Percentiles rank a stretch among this genome's conserved stretches.
These are phyloP conservation scores for Eurytoma californica DNA, from an alignment of 2,888 invertebrate species.

Conservation along the genomic window DNA sequence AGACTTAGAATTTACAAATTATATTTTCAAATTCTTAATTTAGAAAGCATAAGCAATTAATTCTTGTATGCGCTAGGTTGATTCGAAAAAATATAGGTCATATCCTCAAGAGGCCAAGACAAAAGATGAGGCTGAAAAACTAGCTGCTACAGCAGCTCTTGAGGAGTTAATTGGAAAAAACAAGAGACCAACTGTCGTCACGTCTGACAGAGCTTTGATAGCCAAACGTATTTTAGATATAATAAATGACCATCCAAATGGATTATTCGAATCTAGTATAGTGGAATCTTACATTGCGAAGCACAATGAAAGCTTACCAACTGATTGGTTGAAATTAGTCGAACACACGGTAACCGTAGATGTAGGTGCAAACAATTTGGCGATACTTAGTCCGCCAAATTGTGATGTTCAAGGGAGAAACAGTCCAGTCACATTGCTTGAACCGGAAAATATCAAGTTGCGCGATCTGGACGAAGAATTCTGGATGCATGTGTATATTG, in stretches of 20 bases:
- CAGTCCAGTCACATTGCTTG: neutral
- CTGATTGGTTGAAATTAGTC: slow-evolving; percentile 81
- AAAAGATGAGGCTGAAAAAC: slow-evolving; percentile 70
- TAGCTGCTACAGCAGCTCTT: slow-evolving; percentile 74
- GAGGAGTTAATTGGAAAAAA: slow-evolving; percentile 66
- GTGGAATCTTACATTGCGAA: slow-evolving; percentile 77
- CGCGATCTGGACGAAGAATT: slow-evolving; percentile 73
- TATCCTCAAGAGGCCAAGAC: slow-evolving; percentile 75
- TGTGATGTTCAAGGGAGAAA: neutral
- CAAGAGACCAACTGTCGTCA: slow-evolving; percentile 49
- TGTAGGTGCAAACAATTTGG: slow-evolving; percentile 76
- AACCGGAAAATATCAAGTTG: slow-evolving; percentile 61
- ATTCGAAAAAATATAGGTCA: slow-evolving; percentile 70
- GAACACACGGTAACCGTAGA: slow-evolving; percentile 78
- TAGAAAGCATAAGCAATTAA: neutral
- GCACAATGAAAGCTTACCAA: slow-evolving; percentile 82
- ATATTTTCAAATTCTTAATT: neutral
- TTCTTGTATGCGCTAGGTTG: slow-evolving; percentile 64
- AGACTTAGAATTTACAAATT: slow-evolving; percentile 4
- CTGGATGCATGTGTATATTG: slow-evolving; percentile 81
- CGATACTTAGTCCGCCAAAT: slow-evolving; percentile 71
- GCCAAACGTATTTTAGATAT: slow-evolving; percentile 73
- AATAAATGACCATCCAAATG: slow-evolving; percentile 73
- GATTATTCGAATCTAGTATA: slow-evolving; percentile 76
- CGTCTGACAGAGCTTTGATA: slow-evolving; percentile 63